Evolutionary conservation across 2,888 invertebrate species (phyloP).

Genomic region (Tryphoninae sp.): DNA sequence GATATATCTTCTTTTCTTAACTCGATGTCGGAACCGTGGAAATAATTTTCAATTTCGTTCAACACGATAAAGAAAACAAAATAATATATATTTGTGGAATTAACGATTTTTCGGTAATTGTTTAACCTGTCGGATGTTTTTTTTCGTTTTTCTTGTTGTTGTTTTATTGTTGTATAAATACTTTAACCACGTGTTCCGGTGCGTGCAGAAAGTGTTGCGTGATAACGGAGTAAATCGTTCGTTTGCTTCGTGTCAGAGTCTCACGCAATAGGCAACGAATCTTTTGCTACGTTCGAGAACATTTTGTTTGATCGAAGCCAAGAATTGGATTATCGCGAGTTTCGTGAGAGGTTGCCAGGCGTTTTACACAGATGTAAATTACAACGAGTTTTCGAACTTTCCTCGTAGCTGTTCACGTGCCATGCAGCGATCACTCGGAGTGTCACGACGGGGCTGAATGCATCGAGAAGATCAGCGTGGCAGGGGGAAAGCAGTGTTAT

Average conservation of each 20-base stretch:
- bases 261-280: constrained; percentile 29
- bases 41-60: no score
- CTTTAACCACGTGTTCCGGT: constrained; percentile 14
- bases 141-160: not conserved
- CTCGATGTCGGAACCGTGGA: no score
- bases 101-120: constrained; percentile 19
- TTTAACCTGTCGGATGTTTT: not conserved
- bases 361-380: not conserved
- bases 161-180: constrained; percentile 12
- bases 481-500: constrained; percentile 75
- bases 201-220: constrained; percentile 46
- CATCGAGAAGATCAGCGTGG: constrained; percentile 73
- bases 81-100: not conserved
- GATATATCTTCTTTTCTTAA: no score
- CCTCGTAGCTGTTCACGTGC: constrained; percentile 83
- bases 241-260: constrained; percentile 18
- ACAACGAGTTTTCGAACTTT: constrained; percentile 1
- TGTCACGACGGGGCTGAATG: constrained; percentile 87
- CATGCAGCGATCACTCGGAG: constrained; percentile 85
- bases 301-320: constrained; percentile 25
- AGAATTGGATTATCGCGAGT: constrained; percentile 5
- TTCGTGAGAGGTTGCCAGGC: not conserved
- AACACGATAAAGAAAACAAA: constrained; percentile 25
- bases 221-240: constrained; percentile 35
- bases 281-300: not conserved